Evolutionary conservation across 2,797 vertebrate genomes (phyloP).

Genomic region (Gymnocypris eckloni): DNA sequence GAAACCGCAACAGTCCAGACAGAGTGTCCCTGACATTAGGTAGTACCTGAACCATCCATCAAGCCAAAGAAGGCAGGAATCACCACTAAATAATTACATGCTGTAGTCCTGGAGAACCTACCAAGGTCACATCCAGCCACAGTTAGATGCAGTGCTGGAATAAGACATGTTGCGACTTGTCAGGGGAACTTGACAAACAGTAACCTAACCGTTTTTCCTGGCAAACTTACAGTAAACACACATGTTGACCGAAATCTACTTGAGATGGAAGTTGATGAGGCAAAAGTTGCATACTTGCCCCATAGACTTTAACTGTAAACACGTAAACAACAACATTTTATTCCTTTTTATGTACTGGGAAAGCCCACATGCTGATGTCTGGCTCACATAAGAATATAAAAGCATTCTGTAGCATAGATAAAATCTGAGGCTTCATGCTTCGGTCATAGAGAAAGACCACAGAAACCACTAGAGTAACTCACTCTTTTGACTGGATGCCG

Average conservation of each 20-base stretch:
- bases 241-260: background rate
- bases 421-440: background rate
- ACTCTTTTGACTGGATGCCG: constrained; percentile 81
- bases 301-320: background rate
- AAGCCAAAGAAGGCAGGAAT: constrained; percentile 15
- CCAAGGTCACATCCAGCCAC: constrained; percentile 60
- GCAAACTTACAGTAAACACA: background rate
- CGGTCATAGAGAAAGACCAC: background rate
- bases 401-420: background rate
- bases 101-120: constrained; percentile 6
- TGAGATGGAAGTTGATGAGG: background rate
- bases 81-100: constrained; percentile 2
- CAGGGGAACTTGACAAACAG: background rate
- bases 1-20: constrained; percentile 37
- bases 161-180: constrained; percentile 24
- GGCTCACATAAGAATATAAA: background rate
- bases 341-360: background rate
- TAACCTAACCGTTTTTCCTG: background rate
- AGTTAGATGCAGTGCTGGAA: background rate
- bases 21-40: constrained; percentile 23
- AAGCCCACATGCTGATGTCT: constrained; percentile 10
- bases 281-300: background rate
- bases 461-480: constrained; percentile 65
- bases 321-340: background rate
- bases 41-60: background rate